Evolutionary conservation across 2,888 invertebrate species (phyloP), one percentile per base, ranked within the genome.

Genomic region (Ophonus ardosiacus): DNA sequence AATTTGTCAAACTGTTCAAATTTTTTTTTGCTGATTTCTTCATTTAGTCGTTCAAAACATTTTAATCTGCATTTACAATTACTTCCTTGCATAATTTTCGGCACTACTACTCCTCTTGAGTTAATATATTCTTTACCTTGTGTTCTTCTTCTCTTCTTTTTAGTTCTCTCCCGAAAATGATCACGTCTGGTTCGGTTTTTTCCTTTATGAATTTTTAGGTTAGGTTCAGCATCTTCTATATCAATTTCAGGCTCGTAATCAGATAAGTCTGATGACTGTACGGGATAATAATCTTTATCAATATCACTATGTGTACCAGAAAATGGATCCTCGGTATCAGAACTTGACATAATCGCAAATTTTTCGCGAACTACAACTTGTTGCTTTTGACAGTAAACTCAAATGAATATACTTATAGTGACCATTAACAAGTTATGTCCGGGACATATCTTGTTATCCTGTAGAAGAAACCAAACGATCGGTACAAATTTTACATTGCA

Each of bases 201-300:
- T 56, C 56, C 56, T 56, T 21, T 56, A 56, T 56, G 56, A 56
- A 56, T 56, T 56, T 56, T 56, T 56, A 13, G 56, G 56, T 56
- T 56, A 56, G 56, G 56, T 56, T 56, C 56, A 56, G n/a, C 56
- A 56, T 56, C 56, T 56, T 56, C 56, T 56, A n/a, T 56, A 56
- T 56, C n/a, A 56, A 56, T 5, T 56, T 56, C 56, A 56, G 56
- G 56, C 56, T 56, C 56, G n/a, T 56, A 56, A 56, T 56, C n/a
- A 56, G 10, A 56, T 56, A 56, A 56, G 13, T 56, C 56, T 56
- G 56, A 56, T 56, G 56, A 56, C 56, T 56, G 10, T 56, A 2
- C 56, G 10, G 56, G 13, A 56, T 21, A 1, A 21, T 21, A 21
- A 21, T 21, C 21, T 21, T 21, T 21, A 3, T 21, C 21, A 21